Base-by-base conservation (phyloP, 2,888 invertebrate genomes). In the Actias luna region DNA sequence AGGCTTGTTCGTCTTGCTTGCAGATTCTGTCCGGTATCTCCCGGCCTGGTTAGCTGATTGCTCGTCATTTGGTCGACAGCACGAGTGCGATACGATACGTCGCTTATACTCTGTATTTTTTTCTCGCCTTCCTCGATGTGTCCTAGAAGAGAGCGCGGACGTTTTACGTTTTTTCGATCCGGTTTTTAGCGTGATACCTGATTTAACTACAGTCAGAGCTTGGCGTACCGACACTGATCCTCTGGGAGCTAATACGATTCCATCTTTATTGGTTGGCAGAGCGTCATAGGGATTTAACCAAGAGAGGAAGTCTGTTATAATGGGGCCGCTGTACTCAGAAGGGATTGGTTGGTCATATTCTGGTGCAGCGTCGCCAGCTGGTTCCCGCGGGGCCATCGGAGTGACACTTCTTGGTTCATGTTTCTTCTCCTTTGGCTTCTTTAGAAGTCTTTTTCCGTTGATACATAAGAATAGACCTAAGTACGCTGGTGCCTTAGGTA, bases 401-500 rank as follows among this genome's bases (percentile, higher is more conserved):
- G 82, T 83, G 12, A 74, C 75, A 64, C 80, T 80, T 75, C 87
- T 90, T 12, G 85, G 73, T 55, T 93, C 92, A 59, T 85, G 84
- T 72, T 80, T 88, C 42, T 83, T 87, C 62, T 89, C 86, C 68
- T 80, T 91, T 1, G 71, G 69, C 85, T 93, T 92, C 74, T 91
- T 93, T 58, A 93, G 86, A 55, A 96, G 88, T 67, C 93, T 93
- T 69, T 94, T 94, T 2, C 96, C 96, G 67, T 95, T 94, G 10
- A 96, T 93, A 12, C 95, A 94, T 39, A 96, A 81, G 22, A 95
- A 95, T 70, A 95, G 93, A 0, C 97, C 97, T 67, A 97, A 93
- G 80, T 97, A 97, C 0, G 97, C 96, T 14, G 97, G 97, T 0
- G 95, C 95, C 73, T 95, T 95, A 0, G 97, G 96, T 68, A 96